Conservation (phyloP, 2,113 vertebrate genomes). For the Delphinus delphis region DNA sequence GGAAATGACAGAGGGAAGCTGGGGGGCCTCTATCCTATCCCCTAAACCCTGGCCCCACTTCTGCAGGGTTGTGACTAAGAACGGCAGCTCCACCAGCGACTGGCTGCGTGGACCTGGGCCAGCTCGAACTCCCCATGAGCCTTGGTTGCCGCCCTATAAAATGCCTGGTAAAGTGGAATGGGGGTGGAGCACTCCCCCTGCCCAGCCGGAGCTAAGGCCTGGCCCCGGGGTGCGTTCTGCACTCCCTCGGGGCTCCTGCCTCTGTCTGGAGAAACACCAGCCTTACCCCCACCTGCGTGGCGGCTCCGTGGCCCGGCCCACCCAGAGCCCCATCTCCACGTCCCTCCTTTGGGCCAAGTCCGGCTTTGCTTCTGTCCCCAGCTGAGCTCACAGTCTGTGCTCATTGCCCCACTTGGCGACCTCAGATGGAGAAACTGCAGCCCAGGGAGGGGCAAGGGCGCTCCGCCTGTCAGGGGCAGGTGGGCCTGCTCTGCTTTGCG, state of each 20-base stretch:
- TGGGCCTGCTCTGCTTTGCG: neutral
- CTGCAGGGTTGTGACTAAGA: no score
- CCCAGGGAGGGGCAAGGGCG: neutral
- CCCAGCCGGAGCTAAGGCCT: neutral
- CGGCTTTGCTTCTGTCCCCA: neutral
- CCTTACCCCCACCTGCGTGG: neutral
- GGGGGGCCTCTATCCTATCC: neutral
- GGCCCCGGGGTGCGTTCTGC: neutral
- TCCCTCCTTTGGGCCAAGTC: no score
- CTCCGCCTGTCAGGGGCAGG: neutral
- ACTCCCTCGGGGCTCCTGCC: neutral
- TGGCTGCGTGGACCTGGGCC: neutral
- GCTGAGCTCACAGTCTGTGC: neutral
- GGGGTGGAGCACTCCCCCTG: neutral
- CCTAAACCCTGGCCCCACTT: neutral
- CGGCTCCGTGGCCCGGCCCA: neutral
- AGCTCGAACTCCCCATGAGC: accelerated
- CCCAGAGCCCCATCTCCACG: neutral
- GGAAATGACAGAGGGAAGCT: neutral
- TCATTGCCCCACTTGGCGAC: accelerated
- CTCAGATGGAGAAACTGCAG: neutral
- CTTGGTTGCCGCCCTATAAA: neutral
- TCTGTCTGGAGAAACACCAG: neutral
- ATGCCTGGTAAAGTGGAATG: neutral
- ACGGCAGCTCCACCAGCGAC: no score